These are phyloP conservation scores for Periophthalmus modestus DNA, from an alignment of 2,113 vertebrate genomes.

Conservation along the genomic window DNA sequence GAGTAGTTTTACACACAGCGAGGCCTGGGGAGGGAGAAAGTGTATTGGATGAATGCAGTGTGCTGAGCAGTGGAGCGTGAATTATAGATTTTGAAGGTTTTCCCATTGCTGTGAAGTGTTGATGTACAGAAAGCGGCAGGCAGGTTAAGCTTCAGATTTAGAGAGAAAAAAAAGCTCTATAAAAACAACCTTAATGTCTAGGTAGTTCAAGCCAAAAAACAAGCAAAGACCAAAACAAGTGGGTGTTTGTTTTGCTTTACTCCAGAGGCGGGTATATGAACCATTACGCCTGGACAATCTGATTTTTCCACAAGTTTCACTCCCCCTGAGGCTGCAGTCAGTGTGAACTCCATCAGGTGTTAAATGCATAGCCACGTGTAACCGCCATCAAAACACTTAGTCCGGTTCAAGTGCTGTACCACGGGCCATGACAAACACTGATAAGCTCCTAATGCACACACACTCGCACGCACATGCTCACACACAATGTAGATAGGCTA, in stretches of 20 bases:
- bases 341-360: conserved; percentile 58
- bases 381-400: conserved; percentile 62
- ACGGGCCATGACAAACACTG: conserved; percentile 54
- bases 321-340: conserved; percentile 34
- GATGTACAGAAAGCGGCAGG: conserved; percentile 16
- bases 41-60: conserved; percentile 45
- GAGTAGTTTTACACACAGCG: not conserved
- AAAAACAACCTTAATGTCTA: conserved; percentile 35
- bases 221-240: not conserved
- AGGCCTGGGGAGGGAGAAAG: conserved; percentile 53
- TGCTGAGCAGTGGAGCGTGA: conserved; percentile 63
- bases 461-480: too few species aligned
- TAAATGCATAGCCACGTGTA: conserved; percentile 71
- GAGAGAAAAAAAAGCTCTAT: conserved; percentile 13
- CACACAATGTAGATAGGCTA: too few species aligned
- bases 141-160: conserved; percentile 27
- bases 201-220: conserved; percentile 20
- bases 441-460: conserved; percentile 18
- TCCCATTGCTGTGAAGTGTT: conserved; percentile 66
- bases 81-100: conserved; percentile 77
- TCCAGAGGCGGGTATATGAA: conserved; percentile 36
- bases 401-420: conserved; percentile 46
- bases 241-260: conserved; percentile 24
- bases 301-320: conserved; percentile 41
- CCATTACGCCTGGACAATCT: conserved; percentile 43